phyloP scores from a whole-genome alignment of 2,797 vertebrate species.

The Urophycis tenuis region DNA sequence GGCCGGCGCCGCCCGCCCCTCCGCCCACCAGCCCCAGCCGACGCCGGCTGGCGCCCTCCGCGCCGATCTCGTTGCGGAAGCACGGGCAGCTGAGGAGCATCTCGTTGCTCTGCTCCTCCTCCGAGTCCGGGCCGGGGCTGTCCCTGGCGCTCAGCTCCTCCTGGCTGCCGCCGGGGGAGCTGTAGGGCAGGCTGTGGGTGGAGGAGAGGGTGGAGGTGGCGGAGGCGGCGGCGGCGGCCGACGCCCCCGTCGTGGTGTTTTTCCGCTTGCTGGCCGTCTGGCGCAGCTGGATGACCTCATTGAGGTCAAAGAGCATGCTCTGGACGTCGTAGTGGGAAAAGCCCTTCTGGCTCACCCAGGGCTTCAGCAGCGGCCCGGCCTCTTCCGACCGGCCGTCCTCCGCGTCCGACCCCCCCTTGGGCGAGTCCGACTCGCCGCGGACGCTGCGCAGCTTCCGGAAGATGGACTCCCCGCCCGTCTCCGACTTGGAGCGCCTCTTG shows the following conservation, averaged over 20 bases:
- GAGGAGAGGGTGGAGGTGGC: slow-evolving; percentile 88
- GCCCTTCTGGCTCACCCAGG: slow-evolving; percentile 89
- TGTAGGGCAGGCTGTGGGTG: slow-evolving; percentile 79
- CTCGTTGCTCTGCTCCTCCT: slow-evolving; percentile 89
- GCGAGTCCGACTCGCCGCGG: slow-evolving; percentile 83
- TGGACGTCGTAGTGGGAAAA: slow-evolving; percentile 96
- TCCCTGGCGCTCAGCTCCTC: slow-evolving; percentile 91
- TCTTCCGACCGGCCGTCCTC: slow-evolving; percentile 88
- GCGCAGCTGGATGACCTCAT: slow-evolving; percentile 81
- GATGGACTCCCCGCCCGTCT: slow-evolving; percentile 94
- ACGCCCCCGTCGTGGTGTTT: slow-evolving; percentile 92
- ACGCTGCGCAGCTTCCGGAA: slow-evolving; percentile 91
- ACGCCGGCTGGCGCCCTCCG: slow-evolving; percentile 77
- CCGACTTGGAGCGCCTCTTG: slow-evolving; percentile 92
- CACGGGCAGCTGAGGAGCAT: slow-evolving; percentile 92
- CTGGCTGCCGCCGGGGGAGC: slow-evolving; percentile 91
- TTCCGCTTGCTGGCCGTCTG: slow-evolving; percentile 86
- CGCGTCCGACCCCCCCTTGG: slow-evolving; percentile 73
- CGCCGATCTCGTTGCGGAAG: slow-evolving; percentile 93
- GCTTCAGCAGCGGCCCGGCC: slow-evolving; percentile 64
- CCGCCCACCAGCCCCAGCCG: slow-evolving; percentile 59
- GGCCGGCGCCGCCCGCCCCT: slow-evolving; percentile 64
- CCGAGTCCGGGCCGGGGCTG: slow-evolving; percentile 78
- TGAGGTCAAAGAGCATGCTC: slow-evolving; percentile 92
- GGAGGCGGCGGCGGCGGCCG: slow-evolving; percentile 77